These are phyloP conservation scores for Camponotus floridanus DNA, from an alignment of 1,140 invertebrate genomes.

Conservation along the genomic window DNA sequence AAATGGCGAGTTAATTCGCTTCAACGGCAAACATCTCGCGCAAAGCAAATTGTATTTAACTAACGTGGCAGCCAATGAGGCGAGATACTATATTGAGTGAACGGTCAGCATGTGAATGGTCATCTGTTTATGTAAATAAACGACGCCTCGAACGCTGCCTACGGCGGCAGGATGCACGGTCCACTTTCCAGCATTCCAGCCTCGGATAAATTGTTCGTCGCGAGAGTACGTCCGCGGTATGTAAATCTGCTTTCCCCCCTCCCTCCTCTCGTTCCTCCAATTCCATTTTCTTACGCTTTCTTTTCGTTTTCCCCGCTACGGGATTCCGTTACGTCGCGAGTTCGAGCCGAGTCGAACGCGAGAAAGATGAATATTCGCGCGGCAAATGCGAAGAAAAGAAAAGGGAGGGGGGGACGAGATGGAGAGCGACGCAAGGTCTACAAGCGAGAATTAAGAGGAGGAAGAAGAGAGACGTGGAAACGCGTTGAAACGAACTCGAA, in stretches of 20 bases:
- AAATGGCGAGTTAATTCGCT: conserved; percentile 10
- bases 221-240: conserved; percentile 28
- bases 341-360: neutral
- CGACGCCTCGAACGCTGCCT: neutral
- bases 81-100: conserved; percentile 40
- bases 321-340: conserved; percentile 43
- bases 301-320: neutral
- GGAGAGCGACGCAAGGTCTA: neutral
- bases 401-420: too few relatives aligned
- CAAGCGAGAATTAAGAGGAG: conserved; percentile 13
- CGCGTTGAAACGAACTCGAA: conserved; percentile 51
- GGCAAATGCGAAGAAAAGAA: neutral
- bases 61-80: conserved; percentile 33
- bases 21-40: conserved; percentile 11
- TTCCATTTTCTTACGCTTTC: conserved; percentile 12
- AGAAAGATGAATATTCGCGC: conserved; percentile 15
- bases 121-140: conserved; percentile 54
- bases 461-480: neutral
- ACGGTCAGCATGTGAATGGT: conserved; percentile 4
- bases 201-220: conserved; percentile 31
- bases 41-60: conserved; percentile 40
- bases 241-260: conserved; percentile 17
- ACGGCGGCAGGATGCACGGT: conserved; percentile 33
- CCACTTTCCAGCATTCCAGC: conserved; percentile 39
- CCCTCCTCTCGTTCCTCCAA: too few relatives aligned